Percentiles rank a stretch among this genome's conserved stretches.
Conservation (phyloP, 2,113 vertebrate genomes). For the Alethe diademata region DNA sequence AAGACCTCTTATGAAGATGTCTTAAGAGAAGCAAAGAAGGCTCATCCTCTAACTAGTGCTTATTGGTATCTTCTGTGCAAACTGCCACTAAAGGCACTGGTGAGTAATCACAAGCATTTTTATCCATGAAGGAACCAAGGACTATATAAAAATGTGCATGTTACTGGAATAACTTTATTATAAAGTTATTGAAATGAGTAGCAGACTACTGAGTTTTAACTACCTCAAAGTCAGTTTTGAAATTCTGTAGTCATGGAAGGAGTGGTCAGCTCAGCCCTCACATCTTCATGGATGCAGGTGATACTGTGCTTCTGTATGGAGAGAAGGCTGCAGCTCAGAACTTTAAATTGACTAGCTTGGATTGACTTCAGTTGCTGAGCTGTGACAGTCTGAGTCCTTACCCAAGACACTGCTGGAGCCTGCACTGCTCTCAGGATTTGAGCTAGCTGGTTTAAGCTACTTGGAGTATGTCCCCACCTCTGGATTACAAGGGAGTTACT, state of each 20-base stretch:
- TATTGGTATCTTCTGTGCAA: background rate
- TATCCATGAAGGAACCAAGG: background rate
- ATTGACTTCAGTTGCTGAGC: background rate
- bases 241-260: background rate
- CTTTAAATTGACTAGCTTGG: background rate
- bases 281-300: background rate
- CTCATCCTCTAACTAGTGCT: background rate
- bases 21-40: background rate
- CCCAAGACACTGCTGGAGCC: background rate
- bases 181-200: background rate
- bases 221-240: background rate
- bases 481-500: background rate
- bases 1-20: background rate
- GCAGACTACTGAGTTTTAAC: background rate
- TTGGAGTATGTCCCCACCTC: background rate
- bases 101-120: background rate
- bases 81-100: background rate
- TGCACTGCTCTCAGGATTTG: background rate
- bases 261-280: background rate
- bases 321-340: background rate
- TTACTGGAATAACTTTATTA: background rate
- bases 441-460: background rate
- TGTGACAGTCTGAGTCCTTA: background rate
- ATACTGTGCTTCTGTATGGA: background rate
- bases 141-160: background rate